phyloP scores from a whole-genome alignment of 37 sponge, comb jelly and placozoan genomes.

The Axinella damicornis region DNA sequence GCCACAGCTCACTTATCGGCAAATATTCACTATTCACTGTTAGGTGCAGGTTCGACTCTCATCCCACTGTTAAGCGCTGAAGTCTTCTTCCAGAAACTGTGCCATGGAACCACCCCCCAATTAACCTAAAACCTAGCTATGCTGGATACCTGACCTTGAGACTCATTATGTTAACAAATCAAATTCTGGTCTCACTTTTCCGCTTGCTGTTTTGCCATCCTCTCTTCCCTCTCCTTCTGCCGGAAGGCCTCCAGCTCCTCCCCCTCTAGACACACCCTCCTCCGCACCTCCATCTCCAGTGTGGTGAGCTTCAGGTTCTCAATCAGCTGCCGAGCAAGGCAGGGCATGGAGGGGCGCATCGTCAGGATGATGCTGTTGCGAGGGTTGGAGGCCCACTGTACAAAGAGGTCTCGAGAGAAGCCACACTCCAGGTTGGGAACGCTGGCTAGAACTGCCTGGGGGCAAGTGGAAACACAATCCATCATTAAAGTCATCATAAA shows the following conservation, averaged over 20 bases:
- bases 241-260: conserved; percentile 87
- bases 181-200: conserved; percentile 41
- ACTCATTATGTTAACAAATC: neutral
- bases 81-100: too few species aligned
- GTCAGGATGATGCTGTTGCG: conserved; percentile 89
- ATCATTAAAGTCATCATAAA: too few species aligned
- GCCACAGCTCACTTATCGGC: too few species aligned
- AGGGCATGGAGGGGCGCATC: conserved; percentile 68
- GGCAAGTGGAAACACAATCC: too few species aligned
- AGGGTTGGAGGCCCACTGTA: conserved; percentile 84
- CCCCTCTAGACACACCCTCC: conserved; percentile 87
- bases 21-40: too few species aligned
- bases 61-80: too few species aligned
- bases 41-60: too few species aligned
- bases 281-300: conserved; percentile 71
- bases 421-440: conserved; percentile 92
- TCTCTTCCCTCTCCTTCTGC: conserved; percentile 63
- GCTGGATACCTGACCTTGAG: too few species aligned
- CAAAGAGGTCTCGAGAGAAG: conserved; percentile 92
- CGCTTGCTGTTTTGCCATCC: conserved; percentile 46
- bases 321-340: conserved; percentile 78
- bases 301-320: conserved; percentile 65
- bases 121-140: too few species aligned
- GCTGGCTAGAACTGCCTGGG: conserved; percentile 93
- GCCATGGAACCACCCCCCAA: too few species aligned